phyloP scores from a whole-genome alignment of 2,888 invertebrate species.

The Rhorus exstirpatorius region DNA sequence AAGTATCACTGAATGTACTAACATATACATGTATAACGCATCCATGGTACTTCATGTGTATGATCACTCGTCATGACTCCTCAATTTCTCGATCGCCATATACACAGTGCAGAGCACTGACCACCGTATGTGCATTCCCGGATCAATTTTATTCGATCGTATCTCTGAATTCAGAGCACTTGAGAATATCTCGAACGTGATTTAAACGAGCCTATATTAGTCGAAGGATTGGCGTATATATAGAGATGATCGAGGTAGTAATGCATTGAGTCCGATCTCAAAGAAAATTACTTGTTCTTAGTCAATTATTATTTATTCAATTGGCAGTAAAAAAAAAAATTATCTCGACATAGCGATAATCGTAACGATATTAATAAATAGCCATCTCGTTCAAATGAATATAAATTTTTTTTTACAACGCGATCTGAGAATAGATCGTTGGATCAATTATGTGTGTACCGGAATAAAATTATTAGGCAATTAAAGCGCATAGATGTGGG shows the following conservation, averaged over 20 bases:
- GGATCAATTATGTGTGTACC: too few relatives aligned
- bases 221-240: background rate
- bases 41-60: slow-evolving; percentile 26
- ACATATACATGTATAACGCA: background rate
- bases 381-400: too few relatives aligned
- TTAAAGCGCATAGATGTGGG: background rate
- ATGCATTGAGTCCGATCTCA: background rate
- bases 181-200: slow-evolving; percentile 27
- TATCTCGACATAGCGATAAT: too few relatives aligned
- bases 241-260: background rate
- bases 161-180: slow-evolving; percentile 58
- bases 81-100: slow-evolving; percentile 54
- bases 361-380: too few relatives aligned
- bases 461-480: slow-evolving; percentile 34
- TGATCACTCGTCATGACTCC: slow-evolving; percentile 59
- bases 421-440: too few relatives aligned
- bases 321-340: background rate
- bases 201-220: slow-evolving; percentile 23
- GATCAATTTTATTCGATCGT: slow-evolving; percentile 57
- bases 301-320: background rate
- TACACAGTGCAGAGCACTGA: slow-evolving; percentile 5
- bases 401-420: too few relatives aligned
- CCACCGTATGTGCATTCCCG: slow-evolving; percentile 22
- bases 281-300: background rate
- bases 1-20: background rate